These are phyloP conservation scores for Rhea americana DNA, from an alignment of 2,113 vertebrate genomes.

Conservation along the genomic window DNA sequence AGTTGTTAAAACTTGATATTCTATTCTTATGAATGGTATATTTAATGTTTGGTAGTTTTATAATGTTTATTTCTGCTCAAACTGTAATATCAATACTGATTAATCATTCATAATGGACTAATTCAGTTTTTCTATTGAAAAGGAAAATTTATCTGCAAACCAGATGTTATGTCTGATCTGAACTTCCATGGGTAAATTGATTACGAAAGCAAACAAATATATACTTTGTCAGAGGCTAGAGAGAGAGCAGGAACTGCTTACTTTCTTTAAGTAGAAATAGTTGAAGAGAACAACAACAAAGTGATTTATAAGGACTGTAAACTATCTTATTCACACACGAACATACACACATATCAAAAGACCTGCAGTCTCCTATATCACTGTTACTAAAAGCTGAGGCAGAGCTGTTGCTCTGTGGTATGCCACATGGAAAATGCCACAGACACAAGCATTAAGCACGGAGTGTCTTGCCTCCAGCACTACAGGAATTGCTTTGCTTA, in stretches of 20 bases:
- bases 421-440: not conserved
- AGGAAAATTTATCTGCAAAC: not conserved
- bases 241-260: not conserved
- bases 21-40: not conserved
- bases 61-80: not conserved
- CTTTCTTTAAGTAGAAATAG: not conserved
- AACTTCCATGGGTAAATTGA: not conserved
- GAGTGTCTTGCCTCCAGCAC: not conserved
- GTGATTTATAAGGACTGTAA: not conserved
- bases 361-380: not conserved
- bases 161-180: constrained; percentile 22
- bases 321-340: not conserved
- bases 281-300: not conserved
- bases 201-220: not conserved
- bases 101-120: constrained; percentile 26
- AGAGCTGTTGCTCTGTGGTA: not conserved
- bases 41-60: not conserved
- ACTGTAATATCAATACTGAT: not conserved
- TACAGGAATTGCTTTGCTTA: not conserved
- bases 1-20: not conserved
- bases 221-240: not conserved
- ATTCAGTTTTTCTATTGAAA: constrained; percentile 10
- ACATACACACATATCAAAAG: not conserved
- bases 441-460: not conserved
- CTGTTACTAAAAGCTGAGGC: not conserved